Conservation (phyloP, 2,113 vertebrate genomes). For the Hippocampus abdominalis region DNA sequence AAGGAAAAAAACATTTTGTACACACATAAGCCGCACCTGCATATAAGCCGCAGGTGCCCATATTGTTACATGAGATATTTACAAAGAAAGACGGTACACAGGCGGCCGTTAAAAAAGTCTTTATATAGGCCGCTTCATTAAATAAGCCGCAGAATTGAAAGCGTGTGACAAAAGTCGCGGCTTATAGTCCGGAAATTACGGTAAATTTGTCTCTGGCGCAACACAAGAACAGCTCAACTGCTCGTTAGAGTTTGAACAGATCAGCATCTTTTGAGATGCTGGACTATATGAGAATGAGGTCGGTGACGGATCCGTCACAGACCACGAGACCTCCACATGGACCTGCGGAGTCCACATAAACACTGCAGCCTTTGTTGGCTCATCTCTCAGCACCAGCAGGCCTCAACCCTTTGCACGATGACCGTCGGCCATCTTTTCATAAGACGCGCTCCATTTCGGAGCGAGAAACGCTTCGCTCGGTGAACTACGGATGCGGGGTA, state of each 20-base stretch:
- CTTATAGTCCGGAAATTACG: too few species aligned
- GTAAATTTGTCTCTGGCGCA: neutral
- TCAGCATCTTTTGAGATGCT: constrained; percentile 20
- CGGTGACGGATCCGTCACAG: constrained; percentile 49
- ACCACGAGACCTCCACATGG: constrained; percentile 63
- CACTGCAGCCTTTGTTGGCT: constrained; percentile 66
- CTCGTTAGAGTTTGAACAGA: constrained; percentile 14
- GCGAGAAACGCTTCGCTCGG: constrained; percentile 34
- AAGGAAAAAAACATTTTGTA: too few species aligned
- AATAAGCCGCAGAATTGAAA: too few species aligned
- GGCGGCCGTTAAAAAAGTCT: too few species aligned
- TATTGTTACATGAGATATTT: too few species aligned
- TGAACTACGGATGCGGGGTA: constrained; percentile 44
- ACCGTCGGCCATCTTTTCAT: constrained; percentile 58
- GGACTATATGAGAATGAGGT: constrained; percentile 19
- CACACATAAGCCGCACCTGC: too few species aligned
- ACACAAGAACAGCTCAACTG: neutral
- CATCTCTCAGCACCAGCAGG: constrained; percentile 55
- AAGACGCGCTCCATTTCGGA: constrained; percentile 45
- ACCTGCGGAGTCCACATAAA: constrained; percentile 55
- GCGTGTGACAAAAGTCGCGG: too few species aligned
- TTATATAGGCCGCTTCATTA: too few species aligned
- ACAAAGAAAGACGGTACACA: too few species aligned
- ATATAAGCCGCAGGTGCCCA: too few species aligned
- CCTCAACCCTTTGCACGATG: constrained; percentile 18